A percentile compares a stretch with the other conserved stretches of the same genome.
Conservation (phyloP, 2,888 invertebrate species). For the Amphipyra tragopoginis region DNA sequence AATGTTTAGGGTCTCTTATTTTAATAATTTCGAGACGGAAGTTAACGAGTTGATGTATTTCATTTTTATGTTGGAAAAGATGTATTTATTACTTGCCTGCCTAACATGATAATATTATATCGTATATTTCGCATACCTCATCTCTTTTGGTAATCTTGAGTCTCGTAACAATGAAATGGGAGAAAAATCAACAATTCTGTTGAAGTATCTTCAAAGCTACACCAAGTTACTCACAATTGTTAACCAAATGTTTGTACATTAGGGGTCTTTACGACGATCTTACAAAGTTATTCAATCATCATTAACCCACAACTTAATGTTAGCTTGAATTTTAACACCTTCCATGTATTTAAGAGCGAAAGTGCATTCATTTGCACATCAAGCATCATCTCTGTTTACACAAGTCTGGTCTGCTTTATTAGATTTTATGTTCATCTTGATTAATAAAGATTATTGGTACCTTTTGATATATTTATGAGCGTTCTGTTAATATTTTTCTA, state of each 20-base stretch:
- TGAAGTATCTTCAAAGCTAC: no score
- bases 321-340: constrained; percentile 36
- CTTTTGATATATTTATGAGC: background rate
- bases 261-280: constrained; percentile 4
- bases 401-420: constrained; percentile 3
- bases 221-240: background rate
- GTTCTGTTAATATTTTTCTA: no score
- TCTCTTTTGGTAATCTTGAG: no score
- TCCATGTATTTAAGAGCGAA: constrained; percentile 45
- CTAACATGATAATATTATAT: background rate
- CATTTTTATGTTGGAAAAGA: constrained; percentile 6
- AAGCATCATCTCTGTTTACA: constrained; percentile 20
- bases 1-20: constrained; percentile 16
- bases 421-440: constrained; percentile 9
- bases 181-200: no score
- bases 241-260: constrained; percentile 19
- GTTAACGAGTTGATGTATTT: constrained; percentile 3
- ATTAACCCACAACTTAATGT: constrained; percentile 26
- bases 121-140: no score
- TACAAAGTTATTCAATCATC: constrained; percentile 43
- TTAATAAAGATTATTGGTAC: background rate
- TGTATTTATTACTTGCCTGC: constrained; percentile 13
- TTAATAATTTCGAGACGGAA: constrained; percentile 11
- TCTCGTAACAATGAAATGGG: no score
- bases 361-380: constrained; percentile 44